A percentile compares a stretch with the other conserved stretches of the same genome.
Evolutionary conservation across 2,113 vertebrate genomes (phyloP).

Genomic region (Ranitomeya imitator): DNA sequence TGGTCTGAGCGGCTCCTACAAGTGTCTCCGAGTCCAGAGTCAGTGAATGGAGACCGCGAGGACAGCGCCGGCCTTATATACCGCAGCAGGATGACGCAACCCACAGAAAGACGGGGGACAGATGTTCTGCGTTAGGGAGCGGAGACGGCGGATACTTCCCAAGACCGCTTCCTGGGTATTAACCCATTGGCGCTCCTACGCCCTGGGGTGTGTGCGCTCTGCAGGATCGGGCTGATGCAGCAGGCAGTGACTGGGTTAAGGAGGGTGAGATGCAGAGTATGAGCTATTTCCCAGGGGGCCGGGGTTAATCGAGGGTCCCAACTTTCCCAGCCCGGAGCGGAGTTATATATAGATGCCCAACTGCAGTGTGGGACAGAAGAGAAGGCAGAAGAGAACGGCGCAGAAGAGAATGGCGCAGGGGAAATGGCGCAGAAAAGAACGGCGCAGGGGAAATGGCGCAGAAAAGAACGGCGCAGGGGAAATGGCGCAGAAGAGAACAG

Average conservation of each 20-base stretch:
- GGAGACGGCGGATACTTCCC: not conserved
- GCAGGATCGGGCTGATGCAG: not conserved
- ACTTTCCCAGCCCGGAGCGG: not conserved
- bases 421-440: not conserved
- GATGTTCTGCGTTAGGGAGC: constrained; percentile 35
- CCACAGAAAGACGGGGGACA: not conserved
- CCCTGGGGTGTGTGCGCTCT: no score
- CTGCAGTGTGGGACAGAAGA: constrained; percentile 5
- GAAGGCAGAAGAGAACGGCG: not conserved
- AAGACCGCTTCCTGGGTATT: constrained; percentile 34
- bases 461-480: no score
- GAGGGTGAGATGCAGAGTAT: not conserved
- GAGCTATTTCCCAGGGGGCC: not conserved
- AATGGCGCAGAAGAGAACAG: no score
- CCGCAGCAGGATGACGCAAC: constrained; percentile 49
- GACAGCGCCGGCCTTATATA: constrained; percentile 1
- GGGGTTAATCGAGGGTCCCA: not conserved
- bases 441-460: no score
- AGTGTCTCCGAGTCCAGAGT: constrained; percentile 8
- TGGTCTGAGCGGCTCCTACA: constrained; percentile 22
- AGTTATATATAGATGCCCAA: constrained; percentile 43
- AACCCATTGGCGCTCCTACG: not conserved
- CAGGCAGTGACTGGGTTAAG: not conserved
- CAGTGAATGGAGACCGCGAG: constrained; percentile 2
- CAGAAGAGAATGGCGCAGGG: not conserved